A percentile compares a stretch with the other conserved stretches of the same genome.
phyloP scores from a whole-genome alignment of 35 echinoderm and acorn worm genomes.

The Heliocidaris tuberculata region DNA sequence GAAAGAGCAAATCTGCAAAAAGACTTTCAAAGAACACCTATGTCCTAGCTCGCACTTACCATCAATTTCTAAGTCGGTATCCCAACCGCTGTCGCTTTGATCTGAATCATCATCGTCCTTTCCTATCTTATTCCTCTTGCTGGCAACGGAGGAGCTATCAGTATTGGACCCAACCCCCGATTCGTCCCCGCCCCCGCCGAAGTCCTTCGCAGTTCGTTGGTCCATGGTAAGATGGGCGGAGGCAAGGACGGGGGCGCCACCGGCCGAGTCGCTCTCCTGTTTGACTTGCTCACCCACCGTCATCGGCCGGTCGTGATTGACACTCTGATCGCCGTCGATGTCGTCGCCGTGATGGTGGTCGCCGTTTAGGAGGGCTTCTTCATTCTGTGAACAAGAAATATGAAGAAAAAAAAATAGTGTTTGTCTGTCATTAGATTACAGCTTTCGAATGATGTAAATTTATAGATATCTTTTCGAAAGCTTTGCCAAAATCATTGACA shows the following conservation, averaged over 20 bases:
- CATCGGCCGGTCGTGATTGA: neutral
- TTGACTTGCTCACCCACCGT: constrained; percentile 24
- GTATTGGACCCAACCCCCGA: neutral
- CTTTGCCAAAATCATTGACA: neutral
- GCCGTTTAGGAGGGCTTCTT: neutral
- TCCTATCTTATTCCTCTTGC: constrained; percentile 21
- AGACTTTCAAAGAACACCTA: no score
- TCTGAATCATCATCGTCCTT: constrained; percentile 48
- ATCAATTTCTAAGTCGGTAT: constrained; percentile 92
- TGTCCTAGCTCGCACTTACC: constrained; percentile 53
- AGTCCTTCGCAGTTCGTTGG: neutral
- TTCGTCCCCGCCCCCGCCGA: constrained; percentile 33
- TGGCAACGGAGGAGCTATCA: neutral
- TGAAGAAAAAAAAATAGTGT: neutral
- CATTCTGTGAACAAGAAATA: neutral
- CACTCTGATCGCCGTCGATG: neutral
- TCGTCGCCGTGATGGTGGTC: neutral
- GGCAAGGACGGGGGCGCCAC: constrained; percentile 31
- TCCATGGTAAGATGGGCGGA: constrained; percentile 28
- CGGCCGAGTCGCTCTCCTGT: neutral
- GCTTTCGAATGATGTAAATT: neutral
- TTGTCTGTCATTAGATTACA: neutral
- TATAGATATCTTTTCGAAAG: no score
- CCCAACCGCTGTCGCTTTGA: constrained; percentile 88
- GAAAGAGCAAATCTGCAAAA: no score